A percentile compares a stretch with the other conserved stretches of the same genome.
Evolutionary conservation across 2,797 vertebrate genomes (phyloP).

Genomic region (Poecilia picta): DNA sequence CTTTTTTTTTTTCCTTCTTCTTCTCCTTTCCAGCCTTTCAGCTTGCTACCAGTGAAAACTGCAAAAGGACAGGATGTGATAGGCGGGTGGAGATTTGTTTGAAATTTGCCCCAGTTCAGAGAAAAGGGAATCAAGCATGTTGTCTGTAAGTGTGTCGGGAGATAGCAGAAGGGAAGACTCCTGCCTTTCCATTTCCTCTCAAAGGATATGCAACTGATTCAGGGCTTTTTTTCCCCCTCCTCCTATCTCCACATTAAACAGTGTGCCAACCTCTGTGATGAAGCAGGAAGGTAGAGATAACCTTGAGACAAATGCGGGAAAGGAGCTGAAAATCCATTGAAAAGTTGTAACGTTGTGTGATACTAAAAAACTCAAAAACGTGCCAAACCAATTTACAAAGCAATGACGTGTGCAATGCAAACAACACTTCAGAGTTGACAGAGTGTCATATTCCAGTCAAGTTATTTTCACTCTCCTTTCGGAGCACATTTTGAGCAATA

Average conservation of each 20-base stretch:
- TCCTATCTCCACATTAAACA: conserved; percentile 63
- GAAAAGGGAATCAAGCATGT: conserved; percentile 45
- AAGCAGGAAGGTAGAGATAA: conserved; percentile 41
- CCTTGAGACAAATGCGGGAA: conserved; percentile 18
- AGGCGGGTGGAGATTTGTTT: conserved; percentile 62
- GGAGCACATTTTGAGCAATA: not conserved
- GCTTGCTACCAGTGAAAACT: conserved; percentile 29
- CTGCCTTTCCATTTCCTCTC: conserved; percentile 44
- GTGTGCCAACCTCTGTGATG: conserved; percentile 19
- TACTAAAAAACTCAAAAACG: not conserved
- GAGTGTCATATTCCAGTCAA: not conserved
- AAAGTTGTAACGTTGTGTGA: not conserved
- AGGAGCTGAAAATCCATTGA: conserved; percentile 7
- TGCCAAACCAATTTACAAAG: not conserved
- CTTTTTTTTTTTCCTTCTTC: not conserved
- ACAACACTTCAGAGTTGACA: not conserved
- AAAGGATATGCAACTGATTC: conserved; percentile 49
- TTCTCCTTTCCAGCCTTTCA: not conserved
- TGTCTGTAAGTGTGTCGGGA: conserved; percentile 59
- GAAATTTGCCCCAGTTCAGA: conserved; percentile 71
- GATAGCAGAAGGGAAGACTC: conserved; percentile 47
- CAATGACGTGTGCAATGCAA: too few species aligned
- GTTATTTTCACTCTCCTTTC: not conserved
- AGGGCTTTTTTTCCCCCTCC: conserved; percentile 39
- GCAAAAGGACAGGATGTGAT: conserved; percentile 58